A percentile compares a stretch with the other conserved stretches of the same genome.
These are phyloP conservation scores for Tragelaphus imberbis DNA, from an alignment of 2,113 vertebrate genomes.

Conservation along the genomic window DNA sequence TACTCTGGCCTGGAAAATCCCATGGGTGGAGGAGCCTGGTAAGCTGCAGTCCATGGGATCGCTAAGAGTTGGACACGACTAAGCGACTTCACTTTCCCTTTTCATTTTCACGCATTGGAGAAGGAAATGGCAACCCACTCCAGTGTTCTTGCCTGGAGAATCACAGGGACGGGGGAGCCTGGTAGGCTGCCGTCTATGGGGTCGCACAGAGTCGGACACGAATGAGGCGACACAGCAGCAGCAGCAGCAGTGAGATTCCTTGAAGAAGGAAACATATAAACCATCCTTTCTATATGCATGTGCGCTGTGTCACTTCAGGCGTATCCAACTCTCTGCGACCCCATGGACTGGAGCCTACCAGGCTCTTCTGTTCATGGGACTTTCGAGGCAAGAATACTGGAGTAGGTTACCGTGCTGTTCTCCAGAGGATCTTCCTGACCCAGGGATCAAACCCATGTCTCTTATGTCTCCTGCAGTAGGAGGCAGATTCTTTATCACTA, in stretches of 20 bases:
- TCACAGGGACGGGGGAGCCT: no score
- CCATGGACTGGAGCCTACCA: not conserved
- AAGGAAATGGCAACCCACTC: no score
- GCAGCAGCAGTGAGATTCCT: not conserved
- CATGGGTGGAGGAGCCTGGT: no score
- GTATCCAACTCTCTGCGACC: rapidly evolving
- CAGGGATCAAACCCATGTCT: not conserved
- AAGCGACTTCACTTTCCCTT: no score
- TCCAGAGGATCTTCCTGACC: not conserved
- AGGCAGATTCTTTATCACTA: not conserved
- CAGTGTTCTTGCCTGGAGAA: no score
- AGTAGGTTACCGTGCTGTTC: not conserved
- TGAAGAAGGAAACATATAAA: not conserved
- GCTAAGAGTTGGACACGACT: no score
- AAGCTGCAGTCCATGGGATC: no score
- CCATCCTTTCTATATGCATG: not conserved
- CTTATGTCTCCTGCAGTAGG: not conserved
- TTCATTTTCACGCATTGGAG: no score
- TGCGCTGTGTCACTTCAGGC: not conserved
- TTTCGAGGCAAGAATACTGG: not conserved
- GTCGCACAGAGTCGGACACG: no score
- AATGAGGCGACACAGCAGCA: no score
- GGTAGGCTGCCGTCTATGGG: no score
- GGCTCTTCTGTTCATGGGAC: not conserved
- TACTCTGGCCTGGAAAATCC: no score